A percentile compares a stretch with the other conserved stretches of the same genome.
Conservation (phyloP, 2,888 invertebrate genomes). For the Xanthia icteritia region DNA sequence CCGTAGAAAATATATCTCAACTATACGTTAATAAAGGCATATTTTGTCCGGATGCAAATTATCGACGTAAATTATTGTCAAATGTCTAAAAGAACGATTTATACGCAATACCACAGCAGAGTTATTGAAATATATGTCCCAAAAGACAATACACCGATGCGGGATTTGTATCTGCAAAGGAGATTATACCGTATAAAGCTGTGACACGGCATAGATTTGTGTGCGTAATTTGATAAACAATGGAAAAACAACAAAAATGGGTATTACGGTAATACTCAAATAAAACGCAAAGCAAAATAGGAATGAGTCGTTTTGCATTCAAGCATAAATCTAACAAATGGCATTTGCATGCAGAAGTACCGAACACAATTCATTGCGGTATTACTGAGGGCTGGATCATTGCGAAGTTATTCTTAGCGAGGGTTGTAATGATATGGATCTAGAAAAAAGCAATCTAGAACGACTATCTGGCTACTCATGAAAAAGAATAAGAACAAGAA, state of each 20-base stretch:
- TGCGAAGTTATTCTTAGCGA: constrained; percentile 64
- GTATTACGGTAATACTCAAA: constrained; percentile 83
- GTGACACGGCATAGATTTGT: constrained; percentile 72
- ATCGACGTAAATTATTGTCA: constrained; percentile 84
- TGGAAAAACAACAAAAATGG: constrained; percentile 82
- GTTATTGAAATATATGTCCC: constrained; percentile 89
- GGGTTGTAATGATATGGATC: constrained; percentile 47
- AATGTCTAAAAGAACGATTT: constrained; percentile 87
- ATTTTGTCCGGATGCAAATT: constrained; percentile 81
- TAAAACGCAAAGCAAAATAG: constrained; percentile 84
- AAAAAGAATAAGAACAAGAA: constrained; percentile 10
- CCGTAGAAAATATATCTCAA: constrained; percentile 68
- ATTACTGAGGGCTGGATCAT: constrained; percentile 60
- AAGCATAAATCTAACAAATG: constrained; percentile 84
- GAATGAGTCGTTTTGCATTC: constrained; percentile 84
- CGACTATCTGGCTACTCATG: constrained; percentile 7
- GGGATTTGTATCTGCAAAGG: constrained; percentile 65
- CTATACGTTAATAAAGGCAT: constrained; percentile 73
- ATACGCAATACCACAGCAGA: constrained; percentile 83
- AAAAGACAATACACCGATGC: constrained; percentile 81
- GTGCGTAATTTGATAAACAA: constrained; percentile 61
- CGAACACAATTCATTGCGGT: constrained; percentile 72
- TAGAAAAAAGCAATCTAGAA: constrained; percentile 34
- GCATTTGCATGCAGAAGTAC: constrained; percentile 81
- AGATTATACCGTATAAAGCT: constrained; percentile 74